Evolutionary conservation across 2,113 vertebrate species (phyloP).

Genomic region (Nycticebus coucang): DNA sequence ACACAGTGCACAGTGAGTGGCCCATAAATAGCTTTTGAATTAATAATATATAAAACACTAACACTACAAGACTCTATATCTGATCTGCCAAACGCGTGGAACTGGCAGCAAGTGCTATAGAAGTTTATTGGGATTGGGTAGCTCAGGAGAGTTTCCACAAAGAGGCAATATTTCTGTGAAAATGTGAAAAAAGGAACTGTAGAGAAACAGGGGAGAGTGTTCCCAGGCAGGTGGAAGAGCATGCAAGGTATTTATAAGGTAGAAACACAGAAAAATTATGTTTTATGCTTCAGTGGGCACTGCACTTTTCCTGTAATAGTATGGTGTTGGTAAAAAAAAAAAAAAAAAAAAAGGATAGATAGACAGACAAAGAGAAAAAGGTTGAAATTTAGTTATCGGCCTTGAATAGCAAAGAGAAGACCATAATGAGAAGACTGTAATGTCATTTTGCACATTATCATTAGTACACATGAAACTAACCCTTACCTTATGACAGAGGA

Average conservation of each 20-base stretch:
- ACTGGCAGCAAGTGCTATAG: background rate
- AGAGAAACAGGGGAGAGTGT: background rate
- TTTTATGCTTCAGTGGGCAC: background rate
- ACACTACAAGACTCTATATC: background rate
- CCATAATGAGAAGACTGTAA: background rate
- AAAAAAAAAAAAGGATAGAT: background rate
- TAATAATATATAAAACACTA: conserved; percentile 17
- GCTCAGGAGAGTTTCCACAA: background rate
- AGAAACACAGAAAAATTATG: background rate
- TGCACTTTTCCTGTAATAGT: background rate
- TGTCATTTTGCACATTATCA: background rate
- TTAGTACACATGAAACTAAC: background rate
- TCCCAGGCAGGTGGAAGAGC: background rate
- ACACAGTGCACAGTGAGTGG: background rate
- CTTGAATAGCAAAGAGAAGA: background rate
- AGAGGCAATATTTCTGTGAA: background rate
- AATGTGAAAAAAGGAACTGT: background rate
- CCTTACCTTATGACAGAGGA: background rate
- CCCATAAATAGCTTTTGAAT: background rate
- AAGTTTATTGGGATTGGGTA: background rate
- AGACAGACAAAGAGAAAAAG: background rate
- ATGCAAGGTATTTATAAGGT: background rate
- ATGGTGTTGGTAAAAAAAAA: background rate
- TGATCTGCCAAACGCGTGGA: background rate
- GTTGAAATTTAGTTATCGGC: background rate